Base-by-base conservation (phyloP, 2,888 invertebrate species). In the Tipula confusa region DNA sequence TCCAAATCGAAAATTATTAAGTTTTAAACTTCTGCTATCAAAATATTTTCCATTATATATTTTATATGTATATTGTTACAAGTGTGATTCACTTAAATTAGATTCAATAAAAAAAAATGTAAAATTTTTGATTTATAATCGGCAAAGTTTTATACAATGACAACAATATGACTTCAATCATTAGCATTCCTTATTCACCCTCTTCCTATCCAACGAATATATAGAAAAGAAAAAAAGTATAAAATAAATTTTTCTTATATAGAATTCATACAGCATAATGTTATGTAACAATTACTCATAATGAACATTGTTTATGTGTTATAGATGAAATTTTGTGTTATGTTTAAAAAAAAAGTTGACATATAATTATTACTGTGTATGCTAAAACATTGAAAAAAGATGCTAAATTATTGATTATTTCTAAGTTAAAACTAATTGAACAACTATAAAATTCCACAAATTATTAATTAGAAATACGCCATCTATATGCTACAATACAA, bases 81-180 rank as follows among this genome's bases (percentile, higher is more conserved):
- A 64, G 64, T 64, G 64, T 64, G 64, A 64, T 24, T 64, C 64
- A 64, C 64, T 64, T 64, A 7, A 64, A 64, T 64, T 64, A 24
- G 24, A 64, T 64, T 64, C 24, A 64, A 64, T 64, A 24, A 64
- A 64, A 24, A 64, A 64, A 43, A 64, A 24, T 64, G 24, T 64
- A 43, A 43, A 43, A 43, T 43, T 43, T 64, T 64, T 64, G 64
- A 64, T 64, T 64, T 64, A 64, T 64, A 64, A 64, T 64, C 64
- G 64, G 64, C 64, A 64, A 64, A 64, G 24, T 64, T 64, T 64
- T 64, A 64, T 64, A 64, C 24, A 64, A 64, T 64, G 24, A 64
- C 64, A 64, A 64, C 64, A 64, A 64, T 64, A 24, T 64, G 24
- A 64, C 64, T 64, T 64, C 24, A 64, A 64, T 64, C 9, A 64